Percentiles rank a stretch among this genome's conserved stretches.
Conservation (phyloP, 2,113 vertebrate species). For the Corythaeola cristata region DNA sequence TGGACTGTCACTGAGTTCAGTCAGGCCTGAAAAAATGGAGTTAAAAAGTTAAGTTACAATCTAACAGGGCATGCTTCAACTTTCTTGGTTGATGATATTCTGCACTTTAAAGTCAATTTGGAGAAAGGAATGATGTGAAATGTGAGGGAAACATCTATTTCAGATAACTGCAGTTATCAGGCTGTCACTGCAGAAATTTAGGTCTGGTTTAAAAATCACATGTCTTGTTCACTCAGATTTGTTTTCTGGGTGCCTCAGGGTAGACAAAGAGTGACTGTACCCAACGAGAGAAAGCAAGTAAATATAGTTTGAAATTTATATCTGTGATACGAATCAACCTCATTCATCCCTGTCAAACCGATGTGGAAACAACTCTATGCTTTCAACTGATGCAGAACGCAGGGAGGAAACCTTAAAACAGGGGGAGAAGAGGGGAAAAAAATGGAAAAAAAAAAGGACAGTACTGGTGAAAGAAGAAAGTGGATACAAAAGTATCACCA, state of each 20-base stretch:
- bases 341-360: not conserved
- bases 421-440: rapidly evolving
- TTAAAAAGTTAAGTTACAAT: constrained; percentile 61
- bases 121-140: constrained; percentile 29
- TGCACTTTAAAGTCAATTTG: constrained; percentile 24
- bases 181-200: constrained; percentile 12
- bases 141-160: not conserved
- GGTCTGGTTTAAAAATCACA: not conserved
- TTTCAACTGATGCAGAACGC: constrained; percentile 18
- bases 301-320: constrained; percentile 6
- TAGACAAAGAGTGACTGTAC: not conserved
- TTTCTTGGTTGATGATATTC: constrained; percentile 30
- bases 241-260: not conserved
- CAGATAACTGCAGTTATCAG: constrained; percentile 27
- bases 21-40: constrained; percentile 85
- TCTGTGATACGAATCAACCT: not conserved
- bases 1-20: constrained; percentile 94
- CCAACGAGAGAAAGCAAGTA: not conserved
- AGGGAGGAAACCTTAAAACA: not conserved
- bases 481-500: not conserved
- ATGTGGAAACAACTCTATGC: not conserved
- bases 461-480: not conserved
- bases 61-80: constrained; percentile 54
- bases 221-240: constrained; percentile 43
- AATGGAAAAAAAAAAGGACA: not conserved